A percentile compares a stretch with the other conserved stretches of the same genome.
Conservation (phyloP, 2,797 vertebrate genomes). For the Aulostomus chinensis region DNA sequence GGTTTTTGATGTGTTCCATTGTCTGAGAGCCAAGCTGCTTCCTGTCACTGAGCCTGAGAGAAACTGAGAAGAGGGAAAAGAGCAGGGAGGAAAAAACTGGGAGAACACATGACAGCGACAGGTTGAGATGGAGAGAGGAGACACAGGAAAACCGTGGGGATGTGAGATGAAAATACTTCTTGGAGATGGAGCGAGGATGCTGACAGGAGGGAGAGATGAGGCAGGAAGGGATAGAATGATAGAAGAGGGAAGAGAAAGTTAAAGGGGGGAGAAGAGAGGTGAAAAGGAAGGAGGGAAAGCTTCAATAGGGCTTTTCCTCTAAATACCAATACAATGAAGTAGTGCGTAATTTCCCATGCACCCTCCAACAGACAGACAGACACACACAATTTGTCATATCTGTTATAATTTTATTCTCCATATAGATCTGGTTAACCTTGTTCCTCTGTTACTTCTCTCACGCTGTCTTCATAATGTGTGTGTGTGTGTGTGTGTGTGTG, state of each 20-base stretch:
- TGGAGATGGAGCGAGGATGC: neutral
- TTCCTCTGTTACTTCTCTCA: constrained; percentile 11
- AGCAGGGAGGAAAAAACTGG: constrained; percentile 25
- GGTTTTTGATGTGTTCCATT: constrained; percentile 85
- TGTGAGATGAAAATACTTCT: constrained; percentile 10
- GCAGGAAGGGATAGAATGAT: constrained; percentile 61
- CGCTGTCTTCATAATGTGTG: neutral
- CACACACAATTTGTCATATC: constrained; percentile 43
- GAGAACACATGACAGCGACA: constrained; percentile 29
- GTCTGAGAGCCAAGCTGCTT: constrained; percentile 84
- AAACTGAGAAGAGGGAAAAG: constrained; percentile 38
- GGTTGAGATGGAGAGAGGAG: constrained; percentile 33
- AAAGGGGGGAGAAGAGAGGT: constrained; percentile 67
- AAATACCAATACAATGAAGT: constrained; percentile 80
- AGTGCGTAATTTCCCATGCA: constrained; percentile 79
- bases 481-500: neutral
- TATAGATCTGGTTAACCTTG: constrained; percentile 15
- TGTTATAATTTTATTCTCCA: constrained; percentile 29
- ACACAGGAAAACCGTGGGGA: constrained; percentile 14
- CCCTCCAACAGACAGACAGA: constrained; percentile 28
- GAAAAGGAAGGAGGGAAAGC: constrained; percentile 71
- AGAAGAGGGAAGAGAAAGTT: constrained; percentile 59
- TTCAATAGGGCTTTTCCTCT: constrained; percentile 80
- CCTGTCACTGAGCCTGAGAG: constrained; percentile 75
- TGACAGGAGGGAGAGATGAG: constrained; percentile 28